Evolutionary conservation across 2,113 vertebrate species (phyloP), one percentile per base, ranked within the genome.

Genomic region (Chaenogobius annularis): DNA sequence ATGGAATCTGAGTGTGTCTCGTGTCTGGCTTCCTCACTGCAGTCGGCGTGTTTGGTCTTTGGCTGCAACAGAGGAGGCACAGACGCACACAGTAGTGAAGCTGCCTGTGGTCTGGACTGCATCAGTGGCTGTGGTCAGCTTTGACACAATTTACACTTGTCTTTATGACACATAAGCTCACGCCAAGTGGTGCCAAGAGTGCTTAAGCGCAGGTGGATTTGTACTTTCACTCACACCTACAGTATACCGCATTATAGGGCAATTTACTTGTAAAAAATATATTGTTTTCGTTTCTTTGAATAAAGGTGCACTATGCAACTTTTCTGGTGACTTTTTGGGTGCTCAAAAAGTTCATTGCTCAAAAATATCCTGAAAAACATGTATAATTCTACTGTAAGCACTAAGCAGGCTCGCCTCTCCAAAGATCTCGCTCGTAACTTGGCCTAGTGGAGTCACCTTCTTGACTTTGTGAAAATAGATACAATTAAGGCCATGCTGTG

Each of bases 1-100:
- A 94, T 93, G 93, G 92, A 94, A 94, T 90, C 90, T 93, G 85
- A 90, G 86, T 79, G 83, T 70, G 86, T 91, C 88, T 91, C 74
- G 75, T 90, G 90, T 90, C 91, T 92, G 91, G 87, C 83, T 90
- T 85, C 85, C 83, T 90, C 84, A 80, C 81, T 86, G 88, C 85
- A 86, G 86, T 78, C 75, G 81, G 85, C 85, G 85, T 70, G 87
- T 88, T 91, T 90, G 81, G 89, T 89, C 83, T 90, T 82, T 64
- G 0, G 58, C 72, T 31, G n/a, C 50, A n/a, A 19, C 79, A 65
- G 82, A 79, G 67, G 72, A 73, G 73, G 77, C 69, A 75, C 79
- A 80, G 82, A 72, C 55, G 73, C 73, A 73, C 75, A 77, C 68
- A 67, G 81, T 84, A 84, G 85, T 85, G 75, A 26, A 79, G 80